These are phyloP conservation scores for Nestor notabilis DNA, from an alignment of 2,113 vertebrate species.

Conservation along the genomic window DNA sequence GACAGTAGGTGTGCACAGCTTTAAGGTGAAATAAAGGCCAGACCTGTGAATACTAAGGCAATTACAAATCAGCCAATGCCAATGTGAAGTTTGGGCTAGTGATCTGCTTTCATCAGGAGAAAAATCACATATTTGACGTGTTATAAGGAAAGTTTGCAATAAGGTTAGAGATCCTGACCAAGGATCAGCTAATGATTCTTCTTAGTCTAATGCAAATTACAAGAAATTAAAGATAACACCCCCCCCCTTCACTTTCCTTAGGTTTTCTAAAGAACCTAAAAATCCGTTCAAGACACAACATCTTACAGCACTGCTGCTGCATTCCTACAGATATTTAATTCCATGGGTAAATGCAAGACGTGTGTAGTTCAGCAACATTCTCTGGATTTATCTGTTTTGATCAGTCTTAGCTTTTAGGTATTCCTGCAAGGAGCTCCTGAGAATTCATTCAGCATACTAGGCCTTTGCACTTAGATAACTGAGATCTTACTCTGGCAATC, in stretches of 20 bases:
- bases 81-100: neutral
- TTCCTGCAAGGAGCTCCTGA: neutral
- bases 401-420: neutral
- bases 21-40: neutral
- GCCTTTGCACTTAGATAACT: neutral
- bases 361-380: neutral
- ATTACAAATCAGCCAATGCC: neutral
- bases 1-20: neutral
- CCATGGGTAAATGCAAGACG: neutral
- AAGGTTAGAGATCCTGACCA: neutral
- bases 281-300: neutral
- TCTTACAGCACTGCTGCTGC: neutral
- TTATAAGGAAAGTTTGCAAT: neutral
- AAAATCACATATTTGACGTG: neutral
- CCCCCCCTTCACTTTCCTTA: rapidly evolving
- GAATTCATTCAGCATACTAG: neutral
- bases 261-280: neutral
- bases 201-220: neutral
- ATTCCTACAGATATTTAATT: neutral
- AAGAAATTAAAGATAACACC: neutral
- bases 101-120: neutral
- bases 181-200: neutral
- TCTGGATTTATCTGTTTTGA: neutral
- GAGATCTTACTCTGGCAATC: rapidly evolving
- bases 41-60: neutral